Evolutionary conservation across 2,888 invertebrate genomes (phyloP).

Genomic region (Agonum fuliginosum): DNA sequence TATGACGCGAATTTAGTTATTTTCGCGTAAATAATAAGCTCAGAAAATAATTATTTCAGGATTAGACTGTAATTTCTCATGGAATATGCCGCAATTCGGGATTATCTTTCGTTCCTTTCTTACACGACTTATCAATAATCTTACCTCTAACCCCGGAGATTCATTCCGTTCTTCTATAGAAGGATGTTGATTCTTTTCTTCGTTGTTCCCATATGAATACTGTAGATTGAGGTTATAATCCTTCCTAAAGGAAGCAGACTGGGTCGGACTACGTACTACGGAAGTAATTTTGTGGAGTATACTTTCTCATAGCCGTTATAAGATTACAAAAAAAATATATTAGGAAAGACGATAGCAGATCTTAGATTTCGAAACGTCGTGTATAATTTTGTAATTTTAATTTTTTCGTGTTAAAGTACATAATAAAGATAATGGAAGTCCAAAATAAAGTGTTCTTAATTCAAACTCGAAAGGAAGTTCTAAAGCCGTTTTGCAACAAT

Average conservation of each 20-base stretch:
- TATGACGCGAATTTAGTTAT: background rate
- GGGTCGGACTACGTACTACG: too few relatives aligned
- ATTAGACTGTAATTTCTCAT: slow-evolving; percentile 14
- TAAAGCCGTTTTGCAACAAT: too few relatives aligned
- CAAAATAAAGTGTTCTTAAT: too few relatives aligned
- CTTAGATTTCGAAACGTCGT: too few relatives aligned
- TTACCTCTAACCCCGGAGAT: background rate
- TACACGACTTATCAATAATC: slow-evolving; percentile 21
- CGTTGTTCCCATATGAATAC: slow-evolving; percentile 29
- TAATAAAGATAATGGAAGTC: too few relatives aligned
- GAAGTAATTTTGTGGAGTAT: too few relatives aligned
- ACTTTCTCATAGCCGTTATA: too few relatives aligned
- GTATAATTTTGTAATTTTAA: too few relatives aligned
- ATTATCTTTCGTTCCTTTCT: slow-evolving; percentile 13
- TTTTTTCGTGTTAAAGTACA: too few relatives aligned
- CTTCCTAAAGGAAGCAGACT: slow-evolving; percentile 8
- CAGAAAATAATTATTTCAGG: slow-evolving; percentile 11
- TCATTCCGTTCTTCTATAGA: background rate
- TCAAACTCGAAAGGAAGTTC: too few relatives aligned
- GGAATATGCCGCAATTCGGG: slow-evolving; percentile 9
- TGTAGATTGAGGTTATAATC: slow-evolving; percentile 18
- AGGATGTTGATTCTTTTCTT: slow-evolving; percentile 5
- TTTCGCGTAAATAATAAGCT: background rate
- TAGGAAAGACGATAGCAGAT: too few relatives aligned
- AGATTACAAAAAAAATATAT: too few relatives aligned